Percentiles rank a stretch among this genome's conserved stretches.
Conservation (phyloP, 2,113 vertebrate genomes). For the Oceanodroma tethys region DNA sequence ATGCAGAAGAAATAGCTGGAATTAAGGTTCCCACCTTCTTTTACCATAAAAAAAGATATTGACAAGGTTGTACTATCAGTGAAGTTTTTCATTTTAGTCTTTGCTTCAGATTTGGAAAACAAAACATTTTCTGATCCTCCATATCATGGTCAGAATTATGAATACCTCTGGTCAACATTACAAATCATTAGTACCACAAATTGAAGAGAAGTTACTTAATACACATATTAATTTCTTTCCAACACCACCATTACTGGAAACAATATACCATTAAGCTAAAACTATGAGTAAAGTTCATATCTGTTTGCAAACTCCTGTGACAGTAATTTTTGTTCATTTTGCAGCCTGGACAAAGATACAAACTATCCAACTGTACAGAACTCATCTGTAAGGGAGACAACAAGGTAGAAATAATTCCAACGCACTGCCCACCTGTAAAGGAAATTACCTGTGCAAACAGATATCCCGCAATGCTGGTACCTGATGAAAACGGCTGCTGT, state of each 20-base stretch:
- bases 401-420: constrained; percentile 70
- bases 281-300: background rate
- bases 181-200: background rate
- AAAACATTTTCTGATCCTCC: background rate
- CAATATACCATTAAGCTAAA: background rate
- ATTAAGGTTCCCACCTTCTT: background rate
- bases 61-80: background rate
- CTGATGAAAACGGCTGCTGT: constrained; percentile 81
- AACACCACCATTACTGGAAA: background rate
- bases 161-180: background rate
- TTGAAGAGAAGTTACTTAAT: background rate
- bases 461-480: constrained; percentile 74
- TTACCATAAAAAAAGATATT: background rate
- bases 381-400: constrained; percentile 83
- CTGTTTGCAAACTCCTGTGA: background rate
- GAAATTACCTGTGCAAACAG: constrained; percentile 82
- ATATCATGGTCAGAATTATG: background rate
- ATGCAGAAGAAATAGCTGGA: background rate
- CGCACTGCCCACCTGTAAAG: constrained; percentile 73
- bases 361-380: constrained; percentile 82
- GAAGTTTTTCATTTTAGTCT: background rate
- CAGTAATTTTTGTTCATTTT: background rate
- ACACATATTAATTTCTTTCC: background rate
- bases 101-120: background rate
- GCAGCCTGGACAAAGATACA: constrained; percentile 83